Evolutionary conservation across 2,113 vertebrate genomes (phyloP), one percentile per base, ranked within the genome.

Genomic region (Clupea harengus): DNA sequence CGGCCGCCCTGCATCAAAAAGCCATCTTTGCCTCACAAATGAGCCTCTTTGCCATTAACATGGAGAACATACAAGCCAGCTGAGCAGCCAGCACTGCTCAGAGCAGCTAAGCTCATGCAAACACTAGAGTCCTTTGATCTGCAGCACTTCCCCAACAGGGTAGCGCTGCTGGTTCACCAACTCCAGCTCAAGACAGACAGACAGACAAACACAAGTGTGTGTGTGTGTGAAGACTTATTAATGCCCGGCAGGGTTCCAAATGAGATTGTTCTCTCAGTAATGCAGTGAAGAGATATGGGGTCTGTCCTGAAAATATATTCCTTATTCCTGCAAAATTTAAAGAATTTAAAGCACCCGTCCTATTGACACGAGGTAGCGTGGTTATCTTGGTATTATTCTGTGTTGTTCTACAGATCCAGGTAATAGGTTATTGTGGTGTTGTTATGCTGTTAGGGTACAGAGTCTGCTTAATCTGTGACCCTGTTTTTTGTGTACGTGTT

Each of bases 1-100:
- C 60, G 52, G 47, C 67, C 28, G 7, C 22, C 11, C 25, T 13
- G 72, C 82, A 85, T 89, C 49, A 86, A 64, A 85, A 78, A 85
- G 17, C 60, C 17, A 10, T 13, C 45, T 86, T 88, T 88, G n/a
- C 44, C 82, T 91, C 81, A 84, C 52, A 88, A 84, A 88, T 89
- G 60, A 86, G 86, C 75, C 54, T 81, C 60, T 32, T 82, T 6
- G 2, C 85, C 52, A 81, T 88, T 86, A 72, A 47, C 81, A 85
- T 86, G 72, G 32, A 45, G 28, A 60, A 13, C 22, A 1, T 20
- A 64, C 17, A 45, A 15, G 52, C 54, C 50, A 45, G 52, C 60
- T 45, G 44, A 64, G 52, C 11, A 20, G 72, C 28, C 72, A 44
- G 28, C 28, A 10, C 32, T 39, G 72, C 72, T 39, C 39, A 78